Evolutionary conservation across 2,797 vertebrate genomes (phyloP), one percentile per base, ranked within the genome.

Genomic region (Pipistrellus kuhlii): DNA sequence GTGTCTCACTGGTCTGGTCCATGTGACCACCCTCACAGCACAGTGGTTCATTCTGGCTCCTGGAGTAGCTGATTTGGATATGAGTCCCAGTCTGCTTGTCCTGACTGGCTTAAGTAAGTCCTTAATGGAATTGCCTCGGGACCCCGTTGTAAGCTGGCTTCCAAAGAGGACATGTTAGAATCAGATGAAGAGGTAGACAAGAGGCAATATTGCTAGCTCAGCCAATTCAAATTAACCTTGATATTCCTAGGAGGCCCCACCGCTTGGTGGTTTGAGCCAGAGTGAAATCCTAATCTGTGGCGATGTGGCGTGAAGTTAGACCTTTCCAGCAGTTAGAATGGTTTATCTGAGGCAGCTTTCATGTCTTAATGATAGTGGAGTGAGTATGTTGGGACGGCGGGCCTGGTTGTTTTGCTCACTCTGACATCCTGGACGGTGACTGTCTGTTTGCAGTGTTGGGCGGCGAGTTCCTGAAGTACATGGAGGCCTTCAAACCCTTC

Each of bases 401-500:
- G 38, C 15, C 3, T 80, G 14, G 44, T 85, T 76, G 35, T 25
- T 83, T 88, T 66, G 23, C 30, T 93, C 18, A 55, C 2, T 89
- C 13, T 77, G 69, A 75, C 85, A 25, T 14, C 35, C 35, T 8
- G 88, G 38, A 72, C 84, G 6, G 23, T 96, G 84, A 97, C 59
- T 48, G 32, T 95, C 95, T 94, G 0, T 78, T 86, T 93, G 2
- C 98, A 99, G 99, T 99, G 81, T 96, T 99, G 95, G 99, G 99
- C 95, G 98, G 98, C 89, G 99, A 99, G 96, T 99, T 99, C 96
- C 98, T 99, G 97, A 99, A 99, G 85, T 99, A 99, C 97, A 99
- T 99, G 99, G 99, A 99, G 59, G 99, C 99, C 98, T 99, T 99
- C 97, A 99, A 99, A 95, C 99, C 99, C 1, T 99, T 99, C 98